Evolutionary conservation across 1,140 invertebrate species (phyloP).

Genomic region (Paraescarpia echinospica): DNA sequence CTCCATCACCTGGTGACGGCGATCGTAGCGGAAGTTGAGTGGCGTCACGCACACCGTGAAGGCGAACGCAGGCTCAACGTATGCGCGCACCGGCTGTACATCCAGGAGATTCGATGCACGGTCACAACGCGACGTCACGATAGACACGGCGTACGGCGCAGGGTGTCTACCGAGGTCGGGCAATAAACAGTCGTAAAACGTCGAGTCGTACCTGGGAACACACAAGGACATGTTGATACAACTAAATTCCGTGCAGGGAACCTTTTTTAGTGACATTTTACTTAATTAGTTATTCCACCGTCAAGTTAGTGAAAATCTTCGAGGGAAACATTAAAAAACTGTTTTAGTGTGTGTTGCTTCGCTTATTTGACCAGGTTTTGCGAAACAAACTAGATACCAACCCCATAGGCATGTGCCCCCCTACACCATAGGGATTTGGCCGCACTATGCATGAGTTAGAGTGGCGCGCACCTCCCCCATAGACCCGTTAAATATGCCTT

Average conservation of each 20-base stretch:
- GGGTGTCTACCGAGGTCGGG: too few species aligned
- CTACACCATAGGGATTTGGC: too few species aligned
- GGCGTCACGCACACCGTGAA: slow-evolving; percentile 93
- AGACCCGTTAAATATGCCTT: too few species aligned
- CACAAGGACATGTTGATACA: background rate
- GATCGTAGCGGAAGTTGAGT: slow-evolving; percentile 85
- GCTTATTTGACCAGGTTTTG: too few species aligned
- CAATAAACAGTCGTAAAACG: slow-evolving; percentile 8
- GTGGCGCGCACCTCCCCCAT: too few species aligned
- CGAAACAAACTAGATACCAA: too few species aligned
- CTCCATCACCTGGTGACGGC: slow-evolving; percentile 76
- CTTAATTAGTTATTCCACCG: background rate
- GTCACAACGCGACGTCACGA: slow-evolving; percentile 21
- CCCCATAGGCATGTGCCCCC: too few species aligned
- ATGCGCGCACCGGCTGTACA: background rate
- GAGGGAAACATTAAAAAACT: too few species aligned
- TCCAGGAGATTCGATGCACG: background rate
- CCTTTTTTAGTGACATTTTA: background rate
- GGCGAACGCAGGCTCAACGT: background rate
- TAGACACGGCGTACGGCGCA: slow-evolving; percentile 24
- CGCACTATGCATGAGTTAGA: too few species aligned
- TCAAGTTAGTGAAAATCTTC: too few species aligned
- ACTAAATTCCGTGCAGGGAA: background rate
- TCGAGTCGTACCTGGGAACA: slow-evolving; percentile 24
- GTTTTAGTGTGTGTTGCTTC: too few species aligned